A percentile compares a stretch with the other conserved stretches of the same genome.
These are phyloP conservation scores for Hydraecia micacea DNA, from an alignment of 2,888 invertebrate genomes.

Conservation along the genomic window DNA sequence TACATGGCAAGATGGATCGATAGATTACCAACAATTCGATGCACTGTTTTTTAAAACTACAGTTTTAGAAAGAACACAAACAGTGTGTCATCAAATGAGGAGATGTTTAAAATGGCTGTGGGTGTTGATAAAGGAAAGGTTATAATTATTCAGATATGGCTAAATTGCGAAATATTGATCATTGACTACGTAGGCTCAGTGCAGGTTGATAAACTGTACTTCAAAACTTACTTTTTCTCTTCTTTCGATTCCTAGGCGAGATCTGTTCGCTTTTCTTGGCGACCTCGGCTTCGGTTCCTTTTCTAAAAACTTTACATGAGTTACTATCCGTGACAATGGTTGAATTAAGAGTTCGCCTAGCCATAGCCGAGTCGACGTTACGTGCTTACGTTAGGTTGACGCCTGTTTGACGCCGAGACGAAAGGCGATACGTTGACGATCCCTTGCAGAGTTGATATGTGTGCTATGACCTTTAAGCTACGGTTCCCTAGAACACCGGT, in stretches of 20 bases:
- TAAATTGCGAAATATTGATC: not conserved
- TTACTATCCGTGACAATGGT: slow-evolving; percentile 39
- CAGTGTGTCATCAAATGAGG: no score
- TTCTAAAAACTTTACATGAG: slow-evolving; percentile 59
- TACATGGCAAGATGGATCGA: not conserved
- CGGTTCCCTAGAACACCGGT: not conserved
- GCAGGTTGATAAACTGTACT: not conserved
- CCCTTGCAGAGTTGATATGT: no score
- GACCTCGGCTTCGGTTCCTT: not conserved
- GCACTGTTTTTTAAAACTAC: not conserved
- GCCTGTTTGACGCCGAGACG: no score
- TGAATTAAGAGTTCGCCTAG: not conserved
- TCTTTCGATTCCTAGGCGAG: not conserved
- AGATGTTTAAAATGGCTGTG: not conserved
- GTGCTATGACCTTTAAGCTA: no score
- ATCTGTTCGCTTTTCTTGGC: not conserved
- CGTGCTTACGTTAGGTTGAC: no score
- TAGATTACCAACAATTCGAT: not conserved
- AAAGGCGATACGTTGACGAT: no score
- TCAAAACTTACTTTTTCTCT: slow-evolving; percentile 33
- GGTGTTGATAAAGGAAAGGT: not conserved
- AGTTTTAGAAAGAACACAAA: not conserved
- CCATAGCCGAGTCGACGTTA: no score
- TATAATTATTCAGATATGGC: not conserved
- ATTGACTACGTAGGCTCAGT: not conserved